phyloP scores from a whole-genome alignment of 2,888 invertebrate species.

The Megamerina dolium region DNA sequence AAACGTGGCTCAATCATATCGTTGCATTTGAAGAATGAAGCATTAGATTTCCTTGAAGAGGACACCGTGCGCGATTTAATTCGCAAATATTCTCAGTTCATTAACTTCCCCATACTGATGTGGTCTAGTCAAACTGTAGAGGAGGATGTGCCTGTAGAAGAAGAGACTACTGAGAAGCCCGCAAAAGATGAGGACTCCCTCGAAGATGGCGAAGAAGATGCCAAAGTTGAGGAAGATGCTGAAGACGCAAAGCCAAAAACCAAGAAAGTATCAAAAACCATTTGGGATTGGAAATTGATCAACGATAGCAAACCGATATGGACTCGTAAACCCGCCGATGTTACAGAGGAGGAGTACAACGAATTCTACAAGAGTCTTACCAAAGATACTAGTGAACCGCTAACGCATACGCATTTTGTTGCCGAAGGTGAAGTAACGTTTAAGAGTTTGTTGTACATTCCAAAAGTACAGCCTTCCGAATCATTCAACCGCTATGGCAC shows the following conservation, averaged over 20 bases:
- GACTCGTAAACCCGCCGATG: constrained; percentile 86
- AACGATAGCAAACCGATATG: constrained; percentile 98
- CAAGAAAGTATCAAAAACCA: constrained; percentile 86
- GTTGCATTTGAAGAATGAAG: constrained; percentile 93
- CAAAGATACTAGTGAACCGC: constrained; percentile 77
- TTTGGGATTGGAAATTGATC: constrained; percentile 96
- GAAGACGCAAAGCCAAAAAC: constrained; percentile 68
- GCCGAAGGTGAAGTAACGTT: constrained; percentile 99
- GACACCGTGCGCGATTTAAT: constrained; percentile 86
- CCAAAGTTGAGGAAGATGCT: constrained; percentile 61
- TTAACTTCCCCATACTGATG: constrained; percentile 96
- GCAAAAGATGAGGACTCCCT: constrained; percentile 53
- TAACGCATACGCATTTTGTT: constrained; percentile 83
- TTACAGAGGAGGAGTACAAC: constrained; percentile 82
- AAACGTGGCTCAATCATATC: constrained; percentile 82
- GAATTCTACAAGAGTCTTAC: constrained; percentile 95
- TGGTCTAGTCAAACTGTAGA: constrained; percentile 77
- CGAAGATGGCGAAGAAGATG: constrained; percentile 49
- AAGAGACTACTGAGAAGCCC: constrained; percentile 52
- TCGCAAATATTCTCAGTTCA: constrained; percentile 98
- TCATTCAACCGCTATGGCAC: constrained; percentile 95
- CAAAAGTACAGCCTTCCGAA: constrained; percentile 83
- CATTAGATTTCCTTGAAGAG: constrained; percentile 89
- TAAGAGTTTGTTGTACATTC: constrained; percentile 92
- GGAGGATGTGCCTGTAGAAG: constrained; percentile 64